Evolutionary conservation across 2,797 vertebrate species (phyloP).

Genomic region (Labroides dimidiatus): DNA sequence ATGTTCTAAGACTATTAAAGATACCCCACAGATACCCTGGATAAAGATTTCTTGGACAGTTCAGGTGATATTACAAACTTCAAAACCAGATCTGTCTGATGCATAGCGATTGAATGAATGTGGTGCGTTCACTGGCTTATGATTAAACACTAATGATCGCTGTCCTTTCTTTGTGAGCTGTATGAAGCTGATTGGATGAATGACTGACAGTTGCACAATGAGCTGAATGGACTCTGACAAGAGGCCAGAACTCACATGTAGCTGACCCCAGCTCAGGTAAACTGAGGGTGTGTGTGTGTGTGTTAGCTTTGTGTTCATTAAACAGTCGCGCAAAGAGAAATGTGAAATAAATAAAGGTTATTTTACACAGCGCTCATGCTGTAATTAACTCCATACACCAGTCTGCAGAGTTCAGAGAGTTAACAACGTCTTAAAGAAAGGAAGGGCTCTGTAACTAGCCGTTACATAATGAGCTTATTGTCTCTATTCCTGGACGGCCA

Average conservation of each 20-base stretch:
- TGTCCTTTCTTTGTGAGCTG: conserved; percentile 20
- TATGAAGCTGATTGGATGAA: conserved; percentile 15
- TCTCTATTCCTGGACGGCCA: conserved; percentile 51
- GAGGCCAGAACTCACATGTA: conserved; percentile 1
- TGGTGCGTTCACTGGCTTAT: conserved; percentile 14
- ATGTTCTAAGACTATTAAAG: no score
- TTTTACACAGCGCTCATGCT: no score
- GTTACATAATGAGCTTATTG: conserved; percentile 62
- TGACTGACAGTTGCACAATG: conserved; percentile 48
- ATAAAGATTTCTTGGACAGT: no score
- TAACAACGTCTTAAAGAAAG: background rate
- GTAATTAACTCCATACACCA: conserved; percentile 1
- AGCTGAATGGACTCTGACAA: conserved; percentile 51
- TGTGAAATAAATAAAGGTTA: background rate
- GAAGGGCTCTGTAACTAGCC: conserved; percentile 7
- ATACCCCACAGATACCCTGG: no score
- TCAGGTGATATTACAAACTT: background rate
- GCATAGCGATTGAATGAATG: background rate
- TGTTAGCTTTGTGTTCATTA: background rate
- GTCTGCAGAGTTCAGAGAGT: conserved; percentile 2
- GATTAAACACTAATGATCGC: conserved; percentile 7
- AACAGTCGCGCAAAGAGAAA: background rate
- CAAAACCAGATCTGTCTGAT: background rate
- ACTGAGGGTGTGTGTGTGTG: background rate
- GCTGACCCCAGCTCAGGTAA: background rate